Evolutionary conservation across 2,113 vertebrate species (phyloP).

Genomic region (Embiotoca jacksoni): DNA sequence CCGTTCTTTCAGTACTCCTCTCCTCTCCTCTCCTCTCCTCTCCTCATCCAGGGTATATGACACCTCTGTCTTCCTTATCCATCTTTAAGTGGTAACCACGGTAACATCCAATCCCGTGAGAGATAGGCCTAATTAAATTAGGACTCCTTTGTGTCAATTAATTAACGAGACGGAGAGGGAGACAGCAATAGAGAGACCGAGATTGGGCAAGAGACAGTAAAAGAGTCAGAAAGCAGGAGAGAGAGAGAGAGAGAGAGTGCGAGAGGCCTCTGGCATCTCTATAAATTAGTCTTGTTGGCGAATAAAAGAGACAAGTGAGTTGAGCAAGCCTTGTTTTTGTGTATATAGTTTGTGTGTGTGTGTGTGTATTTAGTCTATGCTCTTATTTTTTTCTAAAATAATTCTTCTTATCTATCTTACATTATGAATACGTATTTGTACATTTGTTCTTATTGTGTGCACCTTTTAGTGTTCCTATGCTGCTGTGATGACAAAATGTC

Average conservation of each 20-base stretch:
- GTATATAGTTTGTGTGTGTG: no score
- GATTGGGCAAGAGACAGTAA: conserved; percentile 62
- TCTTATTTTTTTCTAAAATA: no score
- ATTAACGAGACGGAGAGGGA: conserved; percentile 82
- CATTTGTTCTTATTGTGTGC: no score
- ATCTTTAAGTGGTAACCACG: conserved; percentile 86
- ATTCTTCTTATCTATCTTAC: no score
- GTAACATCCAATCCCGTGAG: conserved; percentile 85
- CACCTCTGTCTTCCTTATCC: conserved; percentile 80
- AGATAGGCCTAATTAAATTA: conserved; percentile 89
- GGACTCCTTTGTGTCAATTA: conserved; percentile 89
- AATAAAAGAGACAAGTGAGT: conserved; percentile 28
- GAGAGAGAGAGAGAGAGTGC: conserved; percentile 1
- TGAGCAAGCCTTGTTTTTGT: conserved; percentile 10
- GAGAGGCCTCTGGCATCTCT: conserved; percentile 27
- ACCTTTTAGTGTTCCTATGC: no score
- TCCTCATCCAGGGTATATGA: conserved; percentile 69
- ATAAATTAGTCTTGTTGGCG: conserved; percentile 41
- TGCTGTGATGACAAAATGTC: no score
- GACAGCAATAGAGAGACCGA: conserved; percentile 56
- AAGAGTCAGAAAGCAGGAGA: conserved; percentile 47
- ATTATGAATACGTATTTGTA: no score
- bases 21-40: conserved; percentile 40
- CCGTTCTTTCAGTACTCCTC: conserved; percentile 13
- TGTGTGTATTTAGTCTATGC: no score